Evolutionary conservation across 2,797 vertebrate species (phyloP), one percentile per base, ranked within the genome.

Genomic region (Propithecus deckenii): DNA sequence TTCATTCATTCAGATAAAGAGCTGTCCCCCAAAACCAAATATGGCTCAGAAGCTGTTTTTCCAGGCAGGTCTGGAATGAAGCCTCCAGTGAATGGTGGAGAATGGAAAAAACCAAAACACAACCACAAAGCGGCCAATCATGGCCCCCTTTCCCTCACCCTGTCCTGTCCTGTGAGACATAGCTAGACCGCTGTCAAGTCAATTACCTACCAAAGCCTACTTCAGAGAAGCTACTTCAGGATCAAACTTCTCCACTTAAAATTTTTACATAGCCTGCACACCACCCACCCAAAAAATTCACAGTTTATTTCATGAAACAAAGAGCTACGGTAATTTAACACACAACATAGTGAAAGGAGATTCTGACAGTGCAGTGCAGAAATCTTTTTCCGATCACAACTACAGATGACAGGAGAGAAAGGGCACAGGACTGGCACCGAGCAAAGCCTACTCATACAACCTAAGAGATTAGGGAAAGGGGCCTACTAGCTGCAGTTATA

Each of bases 271-370:
- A 98, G 98, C 98, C 98, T 98, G 98, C 98, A 98, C 81, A 30
- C 89, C 43, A 88, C 86, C 55, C 55, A 5, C 61, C 76, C 71
- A 98, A 98, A 98, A 98, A 98, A 98, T 98, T 99, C 98, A 99
- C 98, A 99, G 99, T 99, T 99, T 99, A 98, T 99, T 99, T 98
- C 98, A 98, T 98, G 98, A 98, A 98, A 99, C 98, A 98, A 98
- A 97, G 96, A 98, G 95, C 98, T 98, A 98, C 97, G 89, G 95
- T 96, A 98, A 95, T 91, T 95, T 93, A 98, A 98, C 98, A 99
- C 98, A 97, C 98, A 98, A 98, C 98, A 98, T 97, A 97, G 98
- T 98, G 7, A 98, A 98, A 98, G 94, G 97, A 0, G 98, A 98
- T 97, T 98, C 97, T 98, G 98, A 98, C 98, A 98, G 98, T 98